These are phyloP conservation scores for Muscidifurax raptorellus DNA, from an alignment of 1,140 invertebrate genomes.

Conservation along the genomic window DNA sequence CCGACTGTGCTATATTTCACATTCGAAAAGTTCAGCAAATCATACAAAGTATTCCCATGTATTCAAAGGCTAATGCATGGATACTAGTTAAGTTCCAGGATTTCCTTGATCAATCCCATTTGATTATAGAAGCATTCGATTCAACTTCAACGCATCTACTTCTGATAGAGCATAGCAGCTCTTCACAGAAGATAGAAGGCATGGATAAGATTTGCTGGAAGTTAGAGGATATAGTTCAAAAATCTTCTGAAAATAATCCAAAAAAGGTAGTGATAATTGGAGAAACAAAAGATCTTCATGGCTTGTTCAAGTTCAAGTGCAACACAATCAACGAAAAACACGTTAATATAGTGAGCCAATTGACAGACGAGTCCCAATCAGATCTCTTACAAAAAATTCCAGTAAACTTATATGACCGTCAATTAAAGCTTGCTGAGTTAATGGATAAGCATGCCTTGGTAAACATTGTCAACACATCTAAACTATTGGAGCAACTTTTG, in stretches of 20 bases:
- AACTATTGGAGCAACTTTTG: neutral
- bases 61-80: neutral
- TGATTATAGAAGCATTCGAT: neutral
- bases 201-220: neutral
- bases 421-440: neutral
- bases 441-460: neutral
- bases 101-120: neutral
- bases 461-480: neutral
- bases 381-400: neutral
- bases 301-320: neutral
- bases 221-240: neutral
- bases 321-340: neutral
- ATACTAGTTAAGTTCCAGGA: neutral
- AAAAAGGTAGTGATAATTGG: neutral
- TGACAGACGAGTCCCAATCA: neutral
- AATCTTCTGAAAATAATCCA: neutral
- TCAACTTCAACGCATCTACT: neutral
- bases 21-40: neutral
- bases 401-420: neutral
- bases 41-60: neutral
- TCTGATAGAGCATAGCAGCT: neutral
- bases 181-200: neutral
- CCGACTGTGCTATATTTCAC: neutral
- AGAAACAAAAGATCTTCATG: neutral
- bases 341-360: neutral